Evolutionary conservation across 2,797 vertebrate genomes (phyloP).

Genomic region (Gobionotothen gibberifrons): DNA sequence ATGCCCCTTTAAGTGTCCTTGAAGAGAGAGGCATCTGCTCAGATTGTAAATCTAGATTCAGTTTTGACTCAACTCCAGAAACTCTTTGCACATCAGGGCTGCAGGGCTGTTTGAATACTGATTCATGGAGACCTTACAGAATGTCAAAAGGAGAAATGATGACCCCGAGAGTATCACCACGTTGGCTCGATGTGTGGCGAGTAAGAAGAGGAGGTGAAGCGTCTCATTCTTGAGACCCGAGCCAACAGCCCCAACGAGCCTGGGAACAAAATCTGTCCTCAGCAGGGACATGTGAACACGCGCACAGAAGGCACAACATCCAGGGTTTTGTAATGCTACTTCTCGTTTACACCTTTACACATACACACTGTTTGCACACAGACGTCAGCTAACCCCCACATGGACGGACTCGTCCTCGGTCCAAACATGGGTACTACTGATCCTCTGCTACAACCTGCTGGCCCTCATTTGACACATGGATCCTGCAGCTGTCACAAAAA

Average conservation of each 20-base stretch:
- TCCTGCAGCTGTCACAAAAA: constrained; percentile 39
- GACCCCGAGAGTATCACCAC: neutral
- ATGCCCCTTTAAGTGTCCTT: constrained; percentile 28
- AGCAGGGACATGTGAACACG: neutral
- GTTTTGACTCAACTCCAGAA: neutral
- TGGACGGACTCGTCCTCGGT: constrained; percentile 1
- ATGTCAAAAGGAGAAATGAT: constrained; percentile 34
- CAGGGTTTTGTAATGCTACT: neutral
- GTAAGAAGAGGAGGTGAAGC: constrained; percentile 37
- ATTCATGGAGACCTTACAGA: constrained; percentile 4
- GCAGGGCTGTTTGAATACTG: neutral
- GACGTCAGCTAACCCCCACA: neutral
- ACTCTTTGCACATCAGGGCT: neutral
- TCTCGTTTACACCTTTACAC: neutral
- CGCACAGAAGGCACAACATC: neutral
- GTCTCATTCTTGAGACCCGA: constrained; percentile 44
- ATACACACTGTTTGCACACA: neutral
- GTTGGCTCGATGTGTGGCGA: constrained; percentile 6
- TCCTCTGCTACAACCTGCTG: constrained; percentile 8
- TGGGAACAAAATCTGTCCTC: constrained; percentile 32
- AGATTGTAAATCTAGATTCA: constrained; percentile 21
- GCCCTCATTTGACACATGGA: constrained; percentile 14
- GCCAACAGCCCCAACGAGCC: constrained; percentile 41
- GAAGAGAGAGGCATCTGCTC: constrained; percentile 25
- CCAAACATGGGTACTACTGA: constrained; percentile 17